These are phyloP conservation scores for Erithacus rubecula DNA, from an alignment of 2,797 vertebrate species.

Conservation along the genomic window DNA sequence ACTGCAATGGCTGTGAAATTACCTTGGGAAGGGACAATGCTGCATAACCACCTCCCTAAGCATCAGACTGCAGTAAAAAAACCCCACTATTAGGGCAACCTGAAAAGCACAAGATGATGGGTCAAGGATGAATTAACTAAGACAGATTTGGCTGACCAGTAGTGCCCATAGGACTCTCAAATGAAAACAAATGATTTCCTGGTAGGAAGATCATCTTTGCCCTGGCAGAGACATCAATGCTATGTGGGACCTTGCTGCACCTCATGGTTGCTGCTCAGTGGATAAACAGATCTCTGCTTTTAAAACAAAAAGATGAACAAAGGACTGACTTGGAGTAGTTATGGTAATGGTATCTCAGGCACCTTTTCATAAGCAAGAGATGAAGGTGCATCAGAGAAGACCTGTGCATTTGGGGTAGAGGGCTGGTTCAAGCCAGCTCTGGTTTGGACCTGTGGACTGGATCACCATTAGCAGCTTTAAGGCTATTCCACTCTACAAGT, in stretches of 20 bases:
- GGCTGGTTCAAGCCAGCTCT: not conserved
- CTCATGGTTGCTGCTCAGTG: not conserved
- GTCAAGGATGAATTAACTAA: not conserved
- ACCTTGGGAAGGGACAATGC: not conserved
- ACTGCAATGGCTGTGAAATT: not conserved
- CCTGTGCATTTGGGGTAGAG: not conserved
- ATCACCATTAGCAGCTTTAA: not conserved
- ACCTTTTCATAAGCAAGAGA: not conserved
- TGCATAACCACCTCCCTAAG: not conserved
- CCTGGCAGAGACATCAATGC: rapidly evolving
- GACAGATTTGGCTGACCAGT: not conserved
- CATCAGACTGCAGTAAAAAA: not conserved
- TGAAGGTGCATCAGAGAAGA: not conserved
- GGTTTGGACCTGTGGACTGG: not conserved
- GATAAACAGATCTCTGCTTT: not conserved
- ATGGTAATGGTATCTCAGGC: not conserved
- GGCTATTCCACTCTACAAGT: not conserved
- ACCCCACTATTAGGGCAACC: not conserved
- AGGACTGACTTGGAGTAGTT: not conserved
- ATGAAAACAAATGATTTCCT: not conserved
- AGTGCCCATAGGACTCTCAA: not conserved
- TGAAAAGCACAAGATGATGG: not conserved
- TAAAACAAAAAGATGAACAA: not conserved
- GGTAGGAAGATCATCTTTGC: not conserved
- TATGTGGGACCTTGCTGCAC: not conserved